A percentile compares a stretch with the other conserved stretches of the same genome.
These are phyloP conservation scores for Neocrepidodera transversa DNA, from an alignment of 2,888 invertebrate genomes.

Conservation along the genomic window DNA sequence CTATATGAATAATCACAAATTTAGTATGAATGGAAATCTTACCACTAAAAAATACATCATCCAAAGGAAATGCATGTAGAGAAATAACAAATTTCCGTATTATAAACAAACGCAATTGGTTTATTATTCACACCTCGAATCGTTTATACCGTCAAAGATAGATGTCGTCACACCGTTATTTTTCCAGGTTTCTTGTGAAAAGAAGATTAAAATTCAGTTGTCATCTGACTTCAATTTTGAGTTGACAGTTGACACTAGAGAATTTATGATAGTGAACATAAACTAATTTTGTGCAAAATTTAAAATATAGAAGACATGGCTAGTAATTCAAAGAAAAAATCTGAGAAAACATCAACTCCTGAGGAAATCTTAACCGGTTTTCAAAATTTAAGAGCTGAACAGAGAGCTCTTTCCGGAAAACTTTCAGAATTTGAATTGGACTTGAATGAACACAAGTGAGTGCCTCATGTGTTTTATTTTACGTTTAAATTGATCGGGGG, in stretches of 20 bases:
- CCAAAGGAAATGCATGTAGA: no score
- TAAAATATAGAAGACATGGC: slow-evolving; percentile 51
- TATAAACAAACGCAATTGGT: no score
- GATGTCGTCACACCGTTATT: no score
- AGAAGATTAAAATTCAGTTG: no score
- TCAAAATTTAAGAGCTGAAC: slow-evolving; percentile 86
- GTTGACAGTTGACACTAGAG: slow-evolving; percentile 8
- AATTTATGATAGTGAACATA: background rate
- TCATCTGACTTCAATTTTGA: no score
- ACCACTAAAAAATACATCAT: no score
- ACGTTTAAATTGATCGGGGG: slow-evolving; percentile 12
- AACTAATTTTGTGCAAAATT: slow-evolving; percentile 18
- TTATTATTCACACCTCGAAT: no score
- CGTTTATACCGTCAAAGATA: no score
- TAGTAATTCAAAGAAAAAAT: slow-evolving; percentile 58
- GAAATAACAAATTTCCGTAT: no score
- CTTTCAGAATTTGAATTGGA: slow-evolving; percentile 93
- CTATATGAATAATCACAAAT: no score
- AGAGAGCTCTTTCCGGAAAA: slow-evolving; percentile 85
- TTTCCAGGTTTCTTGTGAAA: no score
- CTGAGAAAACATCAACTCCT: slow-evolving; percentile 64
- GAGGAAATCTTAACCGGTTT: slow-evolving; percentile 89
- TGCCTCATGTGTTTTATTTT: slow-evolving; percentile 34
- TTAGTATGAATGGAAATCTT: no score
- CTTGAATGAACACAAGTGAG: slow-evolving; percentile 94